Conservation (phyloP, 2,797 vertebrate genomes). For the Acanthopagrus latus region DNA sequence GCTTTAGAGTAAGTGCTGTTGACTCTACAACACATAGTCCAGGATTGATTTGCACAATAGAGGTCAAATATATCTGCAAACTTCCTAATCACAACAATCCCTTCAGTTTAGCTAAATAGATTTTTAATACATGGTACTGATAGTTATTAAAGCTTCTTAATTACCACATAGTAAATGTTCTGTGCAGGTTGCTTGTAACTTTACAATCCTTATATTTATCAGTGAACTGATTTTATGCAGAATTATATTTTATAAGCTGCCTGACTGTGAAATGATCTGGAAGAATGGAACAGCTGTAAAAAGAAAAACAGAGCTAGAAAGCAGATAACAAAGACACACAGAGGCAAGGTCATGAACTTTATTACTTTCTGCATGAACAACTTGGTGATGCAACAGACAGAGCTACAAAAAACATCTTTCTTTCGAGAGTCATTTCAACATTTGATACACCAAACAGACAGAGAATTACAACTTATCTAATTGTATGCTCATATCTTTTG, state of each 20-base stretch:
- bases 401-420: neutral
- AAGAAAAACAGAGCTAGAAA: neutral
- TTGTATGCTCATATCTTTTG: neutral
- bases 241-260: neutral
- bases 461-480: neutral
- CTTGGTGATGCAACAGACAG: neutral
- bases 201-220: neutral
- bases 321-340: conserved; percentile 1
- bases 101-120: neutral
- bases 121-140: neutral
- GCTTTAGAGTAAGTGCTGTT: neutral
- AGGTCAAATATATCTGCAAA: neutral
- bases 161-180: neutral
- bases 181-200: neutral
- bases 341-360: conserved; percentile 37
- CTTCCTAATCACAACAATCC: too few species aligned
- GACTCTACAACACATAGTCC: neutral
- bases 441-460: neutral
- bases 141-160: neutral
- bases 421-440: neutral
- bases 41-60: conserved; percentile 19
- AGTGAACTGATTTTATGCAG: neutral
- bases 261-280: neutral
- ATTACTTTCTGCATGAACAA: conserved; percentile 26
- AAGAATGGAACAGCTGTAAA: neutral